Percentiles rank a stretch among this genome's conserved stretches.
Evolutionary conservation across 2,113 vertebrate species (phyloP).

Genomic region (Tetrax tetrax): DNA sequence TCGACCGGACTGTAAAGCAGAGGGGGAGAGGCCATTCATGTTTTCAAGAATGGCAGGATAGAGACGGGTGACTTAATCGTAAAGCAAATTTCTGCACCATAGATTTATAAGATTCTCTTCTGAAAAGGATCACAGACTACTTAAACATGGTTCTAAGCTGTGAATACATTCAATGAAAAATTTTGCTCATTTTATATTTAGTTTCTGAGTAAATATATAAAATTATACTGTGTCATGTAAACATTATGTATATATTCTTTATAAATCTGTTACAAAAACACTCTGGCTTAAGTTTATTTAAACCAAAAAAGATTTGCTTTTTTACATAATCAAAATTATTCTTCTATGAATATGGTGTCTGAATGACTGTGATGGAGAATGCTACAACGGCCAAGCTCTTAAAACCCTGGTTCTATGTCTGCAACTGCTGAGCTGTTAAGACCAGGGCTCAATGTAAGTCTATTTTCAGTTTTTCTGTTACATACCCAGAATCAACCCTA

Average conservation of each 20-base stretch:
- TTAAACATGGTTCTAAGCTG: neutral
- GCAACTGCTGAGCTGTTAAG: neutral
- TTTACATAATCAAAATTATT: neutral
- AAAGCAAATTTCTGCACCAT: neutral
- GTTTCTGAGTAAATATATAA: neutral
- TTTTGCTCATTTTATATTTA: neutral
- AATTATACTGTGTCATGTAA: neutral
- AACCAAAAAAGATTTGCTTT: neutral
- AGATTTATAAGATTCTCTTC: neutral
- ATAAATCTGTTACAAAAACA: neutral
- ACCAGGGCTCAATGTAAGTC: neutral
- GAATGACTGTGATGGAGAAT: neutral
- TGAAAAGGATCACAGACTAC: neutral
- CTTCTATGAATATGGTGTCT: neutral
- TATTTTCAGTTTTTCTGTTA: conserved; percentile 24
- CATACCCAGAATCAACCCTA: neutral
- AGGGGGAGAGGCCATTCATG: neutral
- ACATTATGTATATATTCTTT: neutral
- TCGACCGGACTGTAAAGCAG: neutral
- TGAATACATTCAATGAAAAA: neutral
- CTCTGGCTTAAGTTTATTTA: neutral
- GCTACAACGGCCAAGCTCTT: neutral
- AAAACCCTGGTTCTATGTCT: neutral
- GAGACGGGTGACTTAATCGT: neutral
- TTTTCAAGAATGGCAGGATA: neutral